Evolutionary conservation across 2,113 vertebrate genomes (phyloP).

Genomic region (Menidia beryllina): DNA sequence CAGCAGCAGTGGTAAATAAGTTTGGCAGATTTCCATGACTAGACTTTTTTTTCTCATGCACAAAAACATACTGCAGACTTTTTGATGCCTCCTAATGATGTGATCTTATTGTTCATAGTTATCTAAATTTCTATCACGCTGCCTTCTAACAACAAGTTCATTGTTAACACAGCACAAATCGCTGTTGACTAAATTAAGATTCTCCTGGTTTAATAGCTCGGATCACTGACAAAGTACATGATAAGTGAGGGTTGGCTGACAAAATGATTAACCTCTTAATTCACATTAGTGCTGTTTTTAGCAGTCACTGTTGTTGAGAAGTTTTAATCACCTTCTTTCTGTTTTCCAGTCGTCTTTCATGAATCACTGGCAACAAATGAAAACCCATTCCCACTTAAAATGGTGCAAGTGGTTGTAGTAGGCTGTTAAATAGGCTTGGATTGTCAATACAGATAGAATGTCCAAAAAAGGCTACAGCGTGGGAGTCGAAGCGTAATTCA

Average conservation of each 20-base stretch:
- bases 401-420: constrained; percentile 56
- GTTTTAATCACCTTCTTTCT: constrained; percentile 47
- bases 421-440: constrained; percentile 57
- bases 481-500: constrained; percentile 51
- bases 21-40: constrained; percentile 48
- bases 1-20: constrained; percentile 33
- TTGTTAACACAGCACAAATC: constrained; percentile 1
- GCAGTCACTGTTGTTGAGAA: constrained; percentile 18
- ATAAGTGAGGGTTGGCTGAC: constrained; percentile 29
- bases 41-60: constrained; percentile 57
- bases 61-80: constrained; percentile 23
- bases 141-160: constrained; percentile 1
- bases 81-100: constrained; percentile 20
- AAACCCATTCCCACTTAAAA: constrained; percentile 58
- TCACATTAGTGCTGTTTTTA: constrained; percentile 6
- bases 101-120: constrained; percentile 15
- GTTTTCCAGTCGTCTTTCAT: constrained; percentile 27
- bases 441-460: constrained; percentile 42
- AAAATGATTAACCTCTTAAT: constrained; percentile 26
- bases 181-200: constrained; percentile 5
- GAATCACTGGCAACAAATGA: constrained; percentile 34
- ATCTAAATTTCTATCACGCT: constrained; percentile 10
- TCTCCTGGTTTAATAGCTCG: constrained; percentile 13
- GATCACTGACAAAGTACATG: neutral
- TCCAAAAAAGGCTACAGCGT: constrained; percentile 54